Base-by-base conservation (phyloP, 1,140 invertebrate species). In the Cotesia glomerata region DNA sequence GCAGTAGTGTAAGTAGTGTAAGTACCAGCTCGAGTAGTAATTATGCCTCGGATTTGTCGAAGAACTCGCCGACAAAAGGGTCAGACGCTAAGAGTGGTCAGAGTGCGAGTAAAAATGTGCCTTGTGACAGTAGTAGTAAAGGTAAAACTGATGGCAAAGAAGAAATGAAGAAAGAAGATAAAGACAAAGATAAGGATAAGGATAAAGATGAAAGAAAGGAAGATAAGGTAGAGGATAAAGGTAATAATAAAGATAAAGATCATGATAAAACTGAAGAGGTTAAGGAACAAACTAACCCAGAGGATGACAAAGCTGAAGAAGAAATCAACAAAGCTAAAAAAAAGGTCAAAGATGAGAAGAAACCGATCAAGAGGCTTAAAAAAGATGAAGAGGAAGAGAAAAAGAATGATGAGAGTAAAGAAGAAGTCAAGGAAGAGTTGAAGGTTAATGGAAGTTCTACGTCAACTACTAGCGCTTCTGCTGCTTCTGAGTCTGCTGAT, bases 41-140 rank as follows among this genome's bases (percentile, higher is more conserved):
- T 52, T 59, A 45, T 34, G 71, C 54, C 26, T 39, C 70, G 56
- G 63, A 59, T 39, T 26, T 54, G 13, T 35, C 71, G n/a, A 32
- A 39, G 18, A 26, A 65, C 54, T 26, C 63, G 32, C 7, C 56
- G 35, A 9, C 65, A 51, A 26, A 59, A 36, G 54, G 52, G 8
- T 66, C 32, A 32, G 39, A 9, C 1, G 14, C 2, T 14, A n/a
- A 9, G 4, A n/a, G 5, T n/a, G 14, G 7, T 54, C 13, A 54
- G 16, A 54, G 56, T 18, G 9, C 1, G 5, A 18, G 26, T 32
- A 18, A 18, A 26, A 58, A 58, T 18, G 16, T 11, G 16, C 14
- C 16, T 18, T 18, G 8, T 26, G 16, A 26, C 8, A 9, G 16
- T 58, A 18, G 18, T 2, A 18, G 18, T 9, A 58, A 58, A 26